These are phyloP conservation scores for Diuraphis noxia DNA, from an alignment of 1,140 invertebrate genomes.

Conservation along the genomic window DNA sequence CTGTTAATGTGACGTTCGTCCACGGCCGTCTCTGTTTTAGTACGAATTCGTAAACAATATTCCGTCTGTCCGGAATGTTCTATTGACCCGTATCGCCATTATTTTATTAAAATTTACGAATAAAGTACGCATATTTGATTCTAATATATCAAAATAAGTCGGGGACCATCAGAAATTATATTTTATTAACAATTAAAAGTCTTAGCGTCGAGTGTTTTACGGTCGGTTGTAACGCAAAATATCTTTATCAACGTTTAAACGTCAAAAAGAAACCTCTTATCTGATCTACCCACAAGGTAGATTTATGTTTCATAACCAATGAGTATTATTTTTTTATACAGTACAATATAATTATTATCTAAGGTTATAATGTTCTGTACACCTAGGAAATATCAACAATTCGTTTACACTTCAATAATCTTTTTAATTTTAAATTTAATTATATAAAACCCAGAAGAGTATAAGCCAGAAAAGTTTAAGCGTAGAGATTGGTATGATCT, in stretches of 20 bases:
- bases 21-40: not conserved
- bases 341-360: not conserved
- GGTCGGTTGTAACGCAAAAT: no score
- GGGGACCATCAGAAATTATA: not conserved
- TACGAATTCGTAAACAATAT: not conserved
- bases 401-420: not conserved
- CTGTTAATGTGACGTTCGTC: not conserved
- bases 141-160: not conserved
- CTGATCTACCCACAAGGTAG: not conserved
- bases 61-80: not conserved
- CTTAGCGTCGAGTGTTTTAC: not conserved
- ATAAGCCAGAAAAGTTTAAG: not conserved
- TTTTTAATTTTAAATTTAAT: not conserved
- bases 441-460: not conserved
- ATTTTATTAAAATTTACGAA: not conserved
- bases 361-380: not conserved
- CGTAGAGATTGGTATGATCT: not conserved
- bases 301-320: not conserved
- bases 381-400: not conserved
- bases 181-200: not conserved
- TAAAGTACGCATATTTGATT: not conserved
- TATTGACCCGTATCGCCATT: not conserved
- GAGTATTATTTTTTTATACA: not conserved
- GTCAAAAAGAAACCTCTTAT: not conserved
- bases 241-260: no score